These are phyloP conservation scores for Parazoanthus swiftii DNA, from an alignment of 92 coral and sea anemone genomes.

Conservation along the genomic window DNA sequence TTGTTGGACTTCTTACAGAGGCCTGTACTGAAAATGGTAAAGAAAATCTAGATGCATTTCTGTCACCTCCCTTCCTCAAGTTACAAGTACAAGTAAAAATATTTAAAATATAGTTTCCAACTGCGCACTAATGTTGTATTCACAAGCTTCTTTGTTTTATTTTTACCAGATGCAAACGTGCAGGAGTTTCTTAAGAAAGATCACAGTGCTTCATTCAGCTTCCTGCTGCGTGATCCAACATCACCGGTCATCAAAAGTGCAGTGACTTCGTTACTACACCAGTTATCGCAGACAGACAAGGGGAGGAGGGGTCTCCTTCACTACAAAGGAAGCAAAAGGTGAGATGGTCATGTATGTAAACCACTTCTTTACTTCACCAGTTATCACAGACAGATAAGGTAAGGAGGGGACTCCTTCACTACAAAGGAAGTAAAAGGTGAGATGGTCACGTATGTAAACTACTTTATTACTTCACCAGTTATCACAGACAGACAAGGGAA, in stretches of 20 bases:
- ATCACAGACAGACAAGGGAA: slow-evolving; percentile 69
- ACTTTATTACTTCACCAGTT: slow-evolving; percentile 64
- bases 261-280: slow-evolving; percentile 64
- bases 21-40: slow-evolving; percentile 84
- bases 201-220: slow-evolving; percentile 60
- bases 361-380: slow-evolving; percentile 61
- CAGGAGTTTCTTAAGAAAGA: slow-evolving; percentile 66
- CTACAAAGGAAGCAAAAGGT: slow-evolving; percentile 41
- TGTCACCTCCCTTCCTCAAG: not conserved
- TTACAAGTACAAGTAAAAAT: too few species aligned
- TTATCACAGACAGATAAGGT: slow-evolving; percentile 69
- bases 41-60: not conserved
- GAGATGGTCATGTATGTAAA: not conserved
- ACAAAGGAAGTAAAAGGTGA: slow-evolving; percentile 33
- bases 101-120: not conserved
- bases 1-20: slow-evolving; percentile 56
- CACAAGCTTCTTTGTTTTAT: not conserved
- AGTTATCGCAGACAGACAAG: slow-evolving; percentile 68
- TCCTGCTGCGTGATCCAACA: slow-evolving; percentile 63
- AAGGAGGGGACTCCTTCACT: slow-evolving; percentile 53
- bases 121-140: not conserved
- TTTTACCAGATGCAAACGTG: slow-evolving; percentile 64
- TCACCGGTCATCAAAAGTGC: slow-evolving; percentile 63
- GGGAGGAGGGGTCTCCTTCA: slow-evolving; percentile 66
- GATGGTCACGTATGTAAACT: not conserved